Base-by-base conservation (phyloP, 2,888 invertebrate species). In the Branchellion lobata region DNA sequence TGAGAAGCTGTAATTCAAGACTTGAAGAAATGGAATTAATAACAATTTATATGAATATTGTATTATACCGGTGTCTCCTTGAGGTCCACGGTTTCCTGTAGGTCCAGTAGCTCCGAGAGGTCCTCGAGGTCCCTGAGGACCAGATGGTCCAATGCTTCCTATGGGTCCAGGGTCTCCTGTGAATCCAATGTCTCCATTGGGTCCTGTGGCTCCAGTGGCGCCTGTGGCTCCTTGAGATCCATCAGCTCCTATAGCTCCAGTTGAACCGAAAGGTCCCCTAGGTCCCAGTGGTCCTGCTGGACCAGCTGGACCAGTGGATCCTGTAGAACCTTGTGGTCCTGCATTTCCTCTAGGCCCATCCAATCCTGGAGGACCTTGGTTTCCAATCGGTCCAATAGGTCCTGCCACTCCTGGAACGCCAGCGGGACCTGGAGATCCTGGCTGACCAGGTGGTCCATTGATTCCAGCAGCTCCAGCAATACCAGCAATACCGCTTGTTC, bases 401-500 rank as follows among this genome's bases (percentile, higher is more conserved):
- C 81, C 82, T n/a, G 34, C 5, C 24, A 69, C 57, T 71, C 82
- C 82, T 27, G 74, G 47, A 27, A 82, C 36, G 27, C 86, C 86
- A 68, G 72, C 21, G 24, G 73, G 40, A 31, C 80, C 80, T 34
- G 80, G 65, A 33, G 34, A n/a, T n/a, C 80, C 80, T n/a, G 74
- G n/a, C 36, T 33, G 65, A n/a, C 79, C 80, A n/a, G 80, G 27
- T 27, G 73, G 34, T 14, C 81, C 81, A 24, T 31, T 68, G 27
- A 68, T 61, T 29, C 81, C 81, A 2, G 79, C 21, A 33, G 69
- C 24, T 29, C 81, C 80, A 24, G 78, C 33, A 71, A 29, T 11
- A 72, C 79, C 79, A 3, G 71, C 29, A 34, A 51, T 18, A 11
- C 79, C 79, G 24, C 27, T 33, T n/a, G 29, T 18, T 24, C 61